These are phyloP conservation scores for Phoxinus dragarum DNA, from an alignment of 2,797 vertebrate genomes.

Conservation along the genomic window DNA sequence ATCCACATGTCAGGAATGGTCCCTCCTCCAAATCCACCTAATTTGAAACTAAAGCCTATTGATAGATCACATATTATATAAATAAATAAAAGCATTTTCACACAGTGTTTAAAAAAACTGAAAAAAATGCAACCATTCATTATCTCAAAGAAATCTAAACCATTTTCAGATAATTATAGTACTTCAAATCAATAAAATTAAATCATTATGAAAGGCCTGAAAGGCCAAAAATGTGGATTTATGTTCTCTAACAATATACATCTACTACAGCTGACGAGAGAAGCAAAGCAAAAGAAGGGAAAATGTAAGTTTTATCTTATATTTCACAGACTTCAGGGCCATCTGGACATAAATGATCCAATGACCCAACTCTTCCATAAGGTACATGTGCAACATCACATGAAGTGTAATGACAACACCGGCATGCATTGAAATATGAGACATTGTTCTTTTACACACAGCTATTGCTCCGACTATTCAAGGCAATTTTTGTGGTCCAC, in stretches of 20 bases:
- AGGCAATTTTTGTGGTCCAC: conserved; percentile 23
- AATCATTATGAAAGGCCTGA: conserved; percentile 16
- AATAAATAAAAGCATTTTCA: conserved; percentile 80
- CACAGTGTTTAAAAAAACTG: conserved; percentile 47
- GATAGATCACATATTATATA: conserved; percentile 71
- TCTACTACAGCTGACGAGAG: background rate
- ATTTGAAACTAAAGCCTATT: conserved; percentile 8
- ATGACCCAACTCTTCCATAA: conserved; percentile 1
- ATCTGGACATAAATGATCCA: background rate
- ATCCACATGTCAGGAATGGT: conserved; percentile 6
- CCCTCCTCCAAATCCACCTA: background rate
- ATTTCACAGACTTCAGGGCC: background rate
- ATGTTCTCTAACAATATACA: conserved; percentile 2
- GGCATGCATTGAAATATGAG: conserved; percentile 15
- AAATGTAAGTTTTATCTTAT: background rate
- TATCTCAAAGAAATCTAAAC: conserved; percentile 1
- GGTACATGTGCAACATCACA: background rate
- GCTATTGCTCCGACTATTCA: background rate
- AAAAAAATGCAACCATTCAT: conserved; percentile 1
- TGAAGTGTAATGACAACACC: background rate
- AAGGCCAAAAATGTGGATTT: background rate
- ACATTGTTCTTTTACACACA: background rate
- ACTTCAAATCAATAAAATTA: conserved; percentile 9
- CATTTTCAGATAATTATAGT: background rate
- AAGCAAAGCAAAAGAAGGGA: background rate